Percentiles rank a stretch among this genome's conserved stretches.
phyloP scores from a whole-genome alignment of 2,888 invertebrate species.

The Drosophila anomelani region DNA sequence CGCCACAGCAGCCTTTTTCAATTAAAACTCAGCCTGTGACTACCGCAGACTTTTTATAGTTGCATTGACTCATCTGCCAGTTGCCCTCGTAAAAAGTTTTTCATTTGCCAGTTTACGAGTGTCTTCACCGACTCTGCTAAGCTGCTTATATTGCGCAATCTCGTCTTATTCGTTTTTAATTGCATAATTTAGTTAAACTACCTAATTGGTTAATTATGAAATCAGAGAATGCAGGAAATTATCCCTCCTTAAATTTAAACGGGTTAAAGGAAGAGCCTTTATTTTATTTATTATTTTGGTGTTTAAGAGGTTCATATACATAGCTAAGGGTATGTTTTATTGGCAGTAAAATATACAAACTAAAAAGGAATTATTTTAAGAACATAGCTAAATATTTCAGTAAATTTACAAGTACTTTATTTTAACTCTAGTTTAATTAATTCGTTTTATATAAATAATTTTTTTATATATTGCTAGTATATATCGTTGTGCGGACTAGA shows the following conservation, averaged over 20 bases:
- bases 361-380: neutral
- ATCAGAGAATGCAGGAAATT: neutral
- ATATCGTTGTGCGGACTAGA: constrained; percentile 28
- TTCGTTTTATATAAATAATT: neutral
- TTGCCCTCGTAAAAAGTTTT: constrained; percentile 28
- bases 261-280: too few relatives aligned
- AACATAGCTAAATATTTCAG: neutral
- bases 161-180: constrained; percentile 30
- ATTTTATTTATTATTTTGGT: neutral
- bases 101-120: constrained; percentile 29
- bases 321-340: neutral
- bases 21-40: constrained; percentile 20
- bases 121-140: constrained; percentile 22
- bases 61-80: constrained; percentile 7
- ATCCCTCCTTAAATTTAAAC: neutral
- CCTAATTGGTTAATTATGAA: constrained; percentile 14
- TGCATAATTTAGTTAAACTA: constrained; percentile 28
- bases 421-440: neutral
- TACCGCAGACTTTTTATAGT: constrained; percentile 11
- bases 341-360: constrained; percentile 21
- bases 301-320: neutral
- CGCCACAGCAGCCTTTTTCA: constrained; percentile 8
- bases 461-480: constrained; percentile 15
- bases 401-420: neutral
- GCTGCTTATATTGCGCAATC: constrained; percentile 29